Evolutionary conservation across 2,888 invertebrate genomes (phyloP), one percentile per base, ranked within the genome.

Genomic region (Drosophila cognata): DNA sequence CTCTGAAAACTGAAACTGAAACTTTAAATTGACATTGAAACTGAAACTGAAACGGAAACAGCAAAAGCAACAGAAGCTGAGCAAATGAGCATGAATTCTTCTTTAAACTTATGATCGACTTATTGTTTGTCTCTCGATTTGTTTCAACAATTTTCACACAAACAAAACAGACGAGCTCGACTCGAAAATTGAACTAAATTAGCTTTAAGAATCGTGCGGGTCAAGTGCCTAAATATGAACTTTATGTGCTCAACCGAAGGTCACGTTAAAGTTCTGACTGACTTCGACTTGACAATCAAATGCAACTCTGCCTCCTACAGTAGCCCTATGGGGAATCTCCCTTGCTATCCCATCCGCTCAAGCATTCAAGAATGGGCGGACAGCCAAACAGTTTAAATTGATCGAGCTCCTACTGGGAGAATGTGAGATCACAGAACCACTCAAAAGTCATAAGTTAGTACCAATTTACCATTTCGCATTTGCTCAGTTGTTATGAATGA

Each of bases 11-110:
- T 57, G 31, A 36, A 55, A 41, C 38, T 55, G 46, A 46, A 36
- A 33, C 41, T 21, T 25, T n/a, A 35, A 56, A 43, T 25, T 35
- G 25, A 53, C 51, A 52, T 18, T 46, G 38, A 31, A 43, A n/a
- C 46, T 46, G 38, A 31, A 43, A 16, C 52, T 51, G 60, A 29
- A 51, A 53, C 33, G 13, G 33, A 51, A 29, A 50, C 50, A 10
- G 50, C 16, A 50, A 50, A 10, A 5, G 11, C 25, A 50, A 29
- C 50, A 28, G 5, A 50, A 18, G 6, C 50, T 11, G 18, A 28
- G 28, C 28, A 18, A 28, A 10, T 10, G 18, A 50, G 18, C 4
- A 28, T 18, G 10, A 50, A 28, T 18, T 50, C 50, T 18, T 18
- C 18, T 10, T 50, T 50, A 21, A 46, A 21, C 21, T 6, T 21